Evolutionary conservation across 2,113 vertebrate genomes (phyloP).

Genomic region (Mustela lutreola): DNA sequence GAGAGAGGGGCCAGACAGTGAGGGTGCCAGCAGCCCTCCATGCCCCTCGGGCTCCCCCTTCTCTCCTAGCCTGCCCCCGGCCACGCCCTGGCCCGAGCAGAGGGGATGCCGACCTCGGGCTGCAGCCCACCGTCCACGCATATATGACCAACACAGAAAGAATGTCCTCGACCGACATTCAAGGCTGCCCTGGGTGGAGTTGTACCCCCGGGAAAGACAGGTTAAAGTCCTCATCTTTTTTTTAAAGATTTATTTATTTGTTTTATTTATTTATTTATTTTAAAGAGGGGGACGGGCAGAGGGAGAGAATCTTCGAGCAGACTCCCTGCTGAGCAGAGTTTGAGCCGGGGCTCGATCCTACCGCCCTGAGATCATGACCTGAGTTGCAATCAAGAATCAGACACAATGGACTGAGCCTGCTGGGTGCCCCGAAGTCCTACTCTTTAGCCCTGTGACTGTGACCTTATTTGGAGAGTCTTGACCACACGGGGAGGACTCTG

Average conservation of each 20-base stretch:
- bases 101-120: no score
- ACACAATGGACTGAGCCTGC: not conserved
- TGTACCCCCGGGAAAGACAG: not conserved
- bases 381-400: not conserved
- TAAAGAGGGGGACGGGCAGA: not conserved
- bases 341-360: no score
- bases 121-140: not conserved
- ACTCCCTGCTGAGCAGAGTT: no score
- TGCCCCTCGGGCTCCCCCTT: no score
- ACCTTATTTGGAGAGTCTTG: not conserved
- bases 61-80: not conserved
- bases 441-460: not conserved
- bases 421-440: not conserved
- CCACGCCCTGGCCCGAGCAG: not conserved
- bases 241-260: not conserved
- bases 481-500: accelerated
- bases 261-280: not conserved
- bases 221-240: not conserved
- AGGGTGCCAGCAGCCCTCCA: not conserved
- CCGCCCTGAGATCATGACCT: not conserved
- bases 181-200: not conserved
- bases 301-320: no score
- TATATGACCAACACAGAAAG: no score
- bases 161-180: not conserved
- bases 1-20: not conserved